Evolutionary conservation across 1,140 invertebrate genomes (phyloP).

Genomic region (Aphelenchoides avenae): DNA sequence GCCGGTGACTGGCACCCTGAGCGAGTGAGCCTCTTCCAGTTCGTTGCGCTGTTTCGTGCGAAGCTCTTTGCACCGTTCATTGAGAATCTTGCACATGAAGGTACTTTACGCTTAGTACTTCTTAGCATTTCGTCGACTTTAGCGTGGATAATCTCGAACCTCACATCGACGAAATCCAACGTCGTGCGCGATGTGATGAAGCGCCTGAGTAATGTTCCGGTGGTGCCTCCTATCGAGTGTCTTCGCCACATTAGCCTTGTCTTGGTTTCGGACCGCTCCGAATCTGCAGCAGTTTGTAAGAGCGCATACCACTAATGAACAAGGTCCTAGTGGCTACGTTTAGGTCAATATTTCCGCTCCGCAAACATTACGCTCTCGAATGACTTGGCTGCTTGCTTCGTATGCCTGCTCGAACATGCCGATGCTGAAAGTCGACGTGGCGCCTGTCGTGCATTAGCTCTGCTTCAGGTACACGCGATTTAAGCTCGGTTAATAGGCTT

Average conservation of each 20-base stretch:
- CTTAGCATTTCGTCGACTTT: conserved; percentile 9
- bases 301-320: not conserved
- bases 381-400: conserved; percentile 34
- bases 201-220: conserved; percentile 40
- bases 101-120: conserved; percentile 11
- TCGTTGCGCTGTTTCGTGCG: conserved; percentile 33
- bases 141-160: conserved; percentile 38
- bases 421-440: conserved; percentile 30
- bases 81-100: conserved; percentile 47
- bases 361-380: conserved; percentile 22
- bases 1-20: not conserved
- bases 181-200: conserved; percentile 38
- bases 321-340: conserved; percentile 12
- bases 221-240: conserved; percentile 47
- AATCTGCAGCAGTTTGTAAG: not conserved
- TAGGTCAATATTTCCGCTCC: conserved; percentile 38
- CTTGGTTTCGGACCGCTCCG: not conserved
- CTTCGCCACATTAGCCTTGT: conserved; percentile 32
- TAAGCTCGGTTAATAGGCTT: not conserved
- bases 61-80: conserved; percentile 38
- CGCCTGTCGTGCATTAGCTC: conserved; percentile 40
- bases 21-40: conserved; percentile 37
- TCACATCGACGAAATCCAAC: conserved; percentile 24
- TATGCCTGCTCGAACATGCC: conserved; percentile 39
- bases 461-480: conserved; percentile 29